A percentile compares a stretch with the other conserved stretches of the same genome.
Conservation (phyloP, 2,797 vertebrate genomes). For the Sebastes minor region DNA sequence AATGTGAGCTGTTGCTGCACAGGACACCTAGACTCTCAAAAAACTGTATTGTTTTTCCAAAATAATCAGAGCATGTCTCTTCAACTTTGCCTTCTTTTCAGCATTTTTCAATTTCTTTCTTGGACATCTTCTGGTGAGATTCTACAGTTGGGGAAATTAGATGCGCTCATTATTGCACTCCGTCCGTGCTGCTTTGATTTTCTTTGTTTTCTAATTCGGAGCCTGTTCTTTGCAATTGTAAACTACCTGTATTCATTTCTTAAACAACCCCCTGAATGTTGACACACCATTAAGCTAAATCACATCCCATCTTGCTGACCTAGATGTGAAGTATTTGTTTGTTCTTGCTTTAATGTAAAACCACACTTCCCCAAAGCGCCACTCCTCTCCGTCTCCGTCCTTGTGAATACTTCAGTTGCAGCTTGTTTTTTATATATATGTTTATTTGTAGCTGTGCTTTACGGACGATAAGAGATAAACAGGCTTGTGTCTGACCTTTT, state of each 20-base stretch:
- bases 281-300: neutral
- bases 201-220: neutral
- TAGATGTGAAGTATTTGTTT: slow-evolving; percentile 25
- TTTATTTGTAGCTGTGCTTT: neutral
- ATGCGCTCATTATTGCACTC: slow-evolving; percentile 19
- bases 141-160: neutral
- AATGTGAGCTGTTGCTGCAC: slow-evolving; percentile 19
- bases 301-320: neutral
- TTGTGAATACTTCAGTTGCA: slow-evolving; percentile 22
- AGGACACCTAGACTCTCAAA: neutral
- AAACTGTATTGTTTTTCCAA: neutral
- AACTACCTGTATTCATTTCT: neutral
- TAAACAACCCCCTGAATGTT: neutral
- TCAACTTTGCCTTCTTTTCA: slow-evolving; percentile 7
- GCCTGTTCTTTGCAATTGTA: slow-evolving; percentile 12
- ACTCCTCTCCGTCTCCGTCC: neutral
- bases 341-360: slow-evolving; percentile 10
- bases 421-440: neutral
- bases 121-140: slow-evolving; percentile 4
- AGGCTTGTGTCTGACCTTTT: neutral
- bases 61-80: neutral
- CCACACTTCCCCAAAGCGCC: neutral
- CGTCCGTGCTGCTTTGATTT: slow-evolving; percentile 5
- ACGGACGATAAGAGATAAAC: neutral
- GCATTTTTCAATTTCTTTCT: slow-evolving; percentile 1